Evolutionary conservation across 1,140 invertebrate genomes (phyloP), one percentile per base, ranked within the genome.

Genomic region (Drosophila neocordata): DNA sequence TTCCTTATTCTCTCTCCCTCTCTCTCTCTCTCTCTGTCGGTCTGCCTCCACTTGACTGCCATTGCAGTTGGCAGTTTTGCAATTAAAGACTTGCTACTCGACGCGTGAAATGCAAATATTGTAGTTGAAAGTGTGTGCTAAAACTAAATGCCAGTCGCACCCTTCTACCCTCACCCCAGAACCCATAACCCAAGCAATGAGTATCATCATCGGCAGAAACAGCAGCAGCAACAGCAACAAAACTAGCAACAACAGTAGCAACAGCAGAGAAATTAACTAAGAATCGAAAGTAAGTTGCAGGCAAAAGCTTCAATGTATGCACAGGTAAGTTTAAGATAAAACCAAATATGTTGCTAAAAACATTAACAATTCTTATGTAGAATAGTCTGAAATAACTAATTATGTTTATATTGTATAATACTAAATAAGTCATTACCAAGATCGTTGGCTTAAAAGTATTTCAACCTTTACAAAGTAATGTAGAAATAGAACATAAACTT

Each of bases 321-420:
- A 79, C 77, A 79, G 77, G 77, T 79, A 62, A 79, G 77, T 77
- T 56, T 51, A 35, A 41, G 34, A 15, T 8, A 12, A 20, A 13
- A 41, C 52, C 53, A n/a, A n/a, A n/a, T n/a, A n/a, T n/a, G n/a
- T n/a, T n/a, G n/a, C n/a, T n/a, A n/a, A n/a, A n/a, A n/a, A n/a
- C n/a, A n/a, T n/a, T n/a, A n/a, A n/a, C n/a, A n/a, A n/a, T n/a
- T n/a, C n/a, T n/a, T n/a, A n/a, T n/a, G n/a, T n/a, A n/a, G n/a
- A n/a, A n/a, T n/a, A n/a, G n/a, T n/a, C n/a, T n/a, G n/a, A n/a
- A n/a, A n/a, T n/a, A n/a, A n/a, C n/a, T n/a, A n/a, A n/a, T n/a
- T n/a, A n/a, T n/a, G n/a, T n/a, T n/a, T n/a, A n/a, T n/a, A n/a
- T n/a, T n/a, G n/a, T n/a, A n/a, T n/a, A n/a, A n/a, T n/a, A n/a